These are phyloP conservation scores for Trypoxylus dichotomus DNA, from an alignment of 1,140 invertebrate species.

Conservation along the genomic window DNA sequence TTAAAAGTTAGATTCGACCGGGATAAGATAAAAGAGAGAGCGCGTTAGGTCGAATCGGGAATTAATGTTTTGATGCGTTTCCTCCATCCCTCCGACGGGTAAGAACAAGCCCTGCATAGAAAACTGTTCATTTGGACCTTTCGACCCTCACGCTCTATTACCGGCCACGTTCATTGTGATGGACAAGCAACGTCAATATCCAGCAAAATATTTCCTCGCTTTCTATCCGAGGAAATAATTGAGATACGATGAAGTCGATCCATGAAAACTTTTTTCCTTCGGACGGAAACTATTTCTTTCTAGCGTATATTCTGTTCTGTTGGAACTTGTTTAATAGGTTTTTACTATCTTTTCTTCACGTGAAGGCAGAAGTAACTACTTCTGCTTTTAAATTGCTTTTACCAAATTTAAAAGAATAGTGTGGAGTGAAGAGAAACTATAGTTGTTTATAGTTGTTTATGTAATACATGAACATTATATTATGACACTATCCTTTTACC, in stretches of 20 bases:
- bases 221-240: slow-evolving; percentile 16
- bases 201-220: slow-evolving; percentile 19
- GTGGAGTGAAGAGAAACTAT: no score
- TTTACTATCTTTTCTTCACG: not conserved
- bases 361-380: no score
- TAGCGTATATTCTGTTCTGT: not conserved
- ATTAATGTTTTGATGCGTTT: slow-evolving; percentile 28
- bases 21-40: slow-evolving; percentile 20
- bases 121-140: slow-evolving; percentile 23
- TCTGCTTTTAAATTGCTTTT: no score
- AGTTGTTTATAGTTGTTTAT: no score
- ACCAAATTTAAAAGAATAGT: no score
- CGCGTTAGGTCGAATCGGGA: slow-evolving; percentile 20
- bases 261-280: not conserved
- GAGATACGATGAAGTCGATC: slow-evolving; percentile 23
- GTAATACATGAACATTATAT: no score
- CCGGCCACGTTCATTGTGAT: slow-evolving; percentile 20
- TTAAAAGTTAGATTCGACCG: slow-evolving; percentile 13
- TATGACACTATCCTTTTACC: no score
- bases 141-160: slow-evolving; percentile 15
- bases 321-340: not conserved
- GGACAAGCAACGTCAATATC: slow-evolving; percentile 25
- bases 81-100: not conserved
- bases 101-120: slow-evolving; percentile 24
- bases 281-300: not conserved